Evolutionary conservation across 2,888 invertebrate species (phyloP).

Genomic region (Elysia crispata): DNA sequence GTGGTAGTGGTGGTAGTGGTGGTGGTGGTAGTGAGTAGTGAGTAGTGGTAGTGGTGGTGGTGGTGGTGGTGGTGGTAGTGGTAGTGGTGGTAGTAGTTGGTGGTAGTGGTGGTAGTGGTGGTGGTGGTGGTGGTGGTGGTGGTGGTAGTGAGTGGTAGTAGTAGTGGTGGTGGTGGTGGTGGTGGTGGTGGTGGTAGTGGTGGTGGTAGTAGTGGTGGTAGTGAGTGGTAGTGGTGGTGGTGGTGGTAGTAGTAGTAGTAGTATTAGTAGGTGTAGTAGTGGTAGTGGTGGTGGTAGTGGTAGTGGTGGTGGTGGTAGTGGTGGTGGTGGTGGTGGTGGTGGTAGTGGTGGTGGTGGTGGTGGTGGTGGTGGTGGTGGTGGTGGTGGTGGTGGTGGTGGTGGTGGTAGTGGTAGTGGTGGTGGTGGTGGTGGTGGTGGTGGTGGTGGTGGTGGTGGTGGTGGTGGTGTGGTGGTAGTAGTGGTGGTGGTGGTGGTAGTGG

Average conservation of each 20-base stretch:
- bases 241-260: too few relatives aligned
- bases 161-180: too few relatives aligned
- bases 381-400: slow-evolving; percentile 12
- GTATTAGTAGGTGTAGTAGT: too few relatives aligned
- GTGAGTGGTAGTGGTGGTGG: too few relatives aligned
- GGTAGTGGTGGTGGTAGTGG: slow-evolving; percentile 14
- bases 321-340: neutral
- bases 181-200: slow-evolving; percentile 2
- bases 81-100: slow-evolving; percentile 17
- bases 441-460: slow-evolving; percentile 7
- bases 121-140: too few relatives aligned
- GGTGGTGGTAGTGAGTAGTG: too few relatives aligned
- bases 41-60: slow-evolving; percentile 20
- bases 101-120: too few relatives aligned
- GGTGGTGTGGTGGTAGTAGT: too few relatives aligned
- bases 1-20: too few relatives aligned
- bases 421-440: slow-evolving; percentile 9
- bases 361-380: slow-evolving; percentile 6
- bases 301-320: slow-evolving; percentile 11
- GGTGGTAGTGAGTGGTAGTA: too few relatives aligned
- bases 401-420: slow-evolving; percentile 1
- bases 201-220: slow-evolving; percentile 1
- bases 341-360: neutral
- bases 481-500: neutral
- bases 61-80: too few relatives aligned